Conservation (phyloP, 2,797 vertebrate genomes). For the Tenualosa ilisha region DNA sequence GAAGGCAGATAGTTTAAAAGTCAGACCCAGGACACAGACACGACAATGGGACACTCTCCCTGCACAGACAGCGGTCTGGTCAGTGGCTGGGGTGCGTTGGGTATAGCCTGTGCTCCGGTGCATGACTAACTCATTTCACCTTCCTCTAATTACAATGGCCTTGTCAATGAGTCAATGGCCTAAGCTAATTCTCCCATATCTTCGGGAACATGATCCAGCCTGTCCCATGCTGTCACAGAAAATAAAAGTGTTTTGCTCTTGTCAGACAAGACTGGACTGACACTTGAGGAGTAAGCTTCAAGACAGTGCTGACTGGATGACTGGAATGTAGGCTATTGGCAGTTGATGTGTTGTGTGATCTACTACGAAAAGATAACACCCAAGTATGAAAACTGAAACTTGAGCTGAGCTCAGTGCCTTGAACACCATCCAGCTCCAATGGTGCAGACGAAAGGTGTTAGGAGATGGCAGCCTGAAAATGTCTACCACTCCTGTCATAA, state of each 20-base stretch:
- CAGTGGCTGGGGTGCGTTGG: slow-evolving; percentile 2
- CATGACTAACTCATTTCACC: slow-evolving; percentile 60
- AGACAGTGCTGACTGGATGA: not conserved
- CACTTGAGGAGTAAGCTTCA: not conserved
- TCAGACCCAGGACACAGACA: not conserved
- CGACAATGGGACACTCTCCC: not conserved
- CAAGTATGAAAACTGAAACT: not conserved
- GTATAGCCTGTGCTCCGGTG: slow-evolving; percentile 11
- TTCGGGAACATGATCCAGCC: not conserved
- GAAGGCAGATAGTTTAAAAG: not conserved
- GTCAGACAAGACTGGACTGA: not conserved
- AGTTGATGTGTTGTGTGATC: not conserved
- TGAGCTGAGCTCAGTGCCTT: not conserved
- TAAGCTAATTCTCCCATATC: not conserved
- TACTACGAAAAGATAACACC: not conserved
- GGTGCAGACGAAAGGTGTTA: not conserved
- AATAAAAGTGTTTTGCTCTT: not conserved
- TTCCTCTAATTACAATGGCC: slow-evolving; percentile 60
- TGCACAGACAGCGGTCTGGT: slow-evolving; percentile 20
- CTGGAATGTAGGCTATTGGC: not conserved
- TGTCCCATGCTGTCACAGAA: not conserved
- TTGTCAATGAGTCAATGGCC: not conserved
- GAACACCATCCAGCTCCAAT: not conserved
- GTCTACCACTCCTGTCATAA: not conserved
- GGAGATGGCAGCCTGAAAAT: not conserved